Evolutionary conservation across 2,797 vertebrate species (phyloP).

Genomic region (Eulemur rubriventer): DNA sequence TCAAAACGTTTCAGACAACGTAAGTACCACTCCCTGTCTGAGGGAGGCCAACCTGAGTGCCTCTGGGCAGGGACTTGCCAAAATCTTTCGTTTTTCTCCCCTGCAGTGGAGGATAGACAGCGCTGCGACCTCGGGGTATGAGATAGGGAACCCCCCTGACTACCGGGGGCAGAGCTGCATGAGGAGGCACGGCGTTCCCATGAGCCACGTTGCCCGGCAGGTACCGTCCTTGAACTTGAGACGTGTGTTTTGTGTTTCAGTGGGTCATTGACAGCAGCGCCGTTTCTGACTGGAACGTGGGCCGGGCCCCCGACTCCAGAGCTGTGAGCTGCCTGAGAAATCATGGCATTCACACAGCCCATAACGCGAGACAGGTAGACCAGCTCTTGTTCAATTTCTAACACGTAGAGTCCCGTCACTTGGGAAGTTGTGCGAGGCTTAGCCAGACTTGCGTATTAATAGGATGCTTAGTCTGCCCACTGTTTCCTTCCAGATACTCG

Average conservation of each 20-base stretch:
- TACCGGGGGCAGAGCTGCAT: slow-evolving; percentile 96
- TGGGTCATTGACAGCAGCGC: slow-evolving; percentile 98
- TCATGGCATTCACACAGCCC: slow-evolving; percentile 94
- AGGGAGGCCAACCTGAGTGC: not conserved
- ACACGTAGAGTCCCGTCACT: not conserved
- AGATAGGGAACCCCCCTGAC: slow-evolving; percentile 97
- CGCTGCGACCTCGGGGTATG: slow-evolving; percentile 97
- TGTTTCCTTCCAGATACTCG: not conserved
- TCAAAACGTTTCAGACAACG: slow-evolving; percentile 89
- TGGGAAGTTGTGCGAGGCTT: not conserved
- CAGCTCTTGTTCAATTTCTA: slow-evolving; percentile 75
- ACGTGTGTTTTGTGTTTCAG: slow-evolving; percentile 93
- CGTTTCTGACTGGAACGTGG: slow-evolving; percentile 97
- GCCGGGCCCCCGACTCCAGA: slow-evolving; percentile 93
- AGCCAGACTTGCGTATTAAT: not conserved
- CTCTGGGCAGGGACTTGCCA: slow-evolving; percentile 56
- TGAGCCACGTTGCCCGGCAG: slow-evolving; percentile 96
- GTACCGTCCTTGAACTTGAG: slow-evolving; percentile 88
- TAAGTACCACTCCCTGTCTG: slow-evolving; percentile 80
- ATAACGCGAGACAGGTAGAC: slow-evolving; percentile 98
- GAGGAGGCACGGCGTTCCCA: slow-evolving; percentile 93
- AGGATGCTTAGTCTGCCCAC: not conserved
- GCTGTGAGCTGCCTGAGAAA: slow-evolving; percentile 95
- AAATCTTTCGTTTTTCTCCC: slow-evolving; percentile 77
- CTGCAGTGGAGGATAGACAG: slow-evolving; percentile 99